Conservation (phyloP, 2,888 invertebrate genomes). For the Drepanosiphum platanoidis region DNA sequence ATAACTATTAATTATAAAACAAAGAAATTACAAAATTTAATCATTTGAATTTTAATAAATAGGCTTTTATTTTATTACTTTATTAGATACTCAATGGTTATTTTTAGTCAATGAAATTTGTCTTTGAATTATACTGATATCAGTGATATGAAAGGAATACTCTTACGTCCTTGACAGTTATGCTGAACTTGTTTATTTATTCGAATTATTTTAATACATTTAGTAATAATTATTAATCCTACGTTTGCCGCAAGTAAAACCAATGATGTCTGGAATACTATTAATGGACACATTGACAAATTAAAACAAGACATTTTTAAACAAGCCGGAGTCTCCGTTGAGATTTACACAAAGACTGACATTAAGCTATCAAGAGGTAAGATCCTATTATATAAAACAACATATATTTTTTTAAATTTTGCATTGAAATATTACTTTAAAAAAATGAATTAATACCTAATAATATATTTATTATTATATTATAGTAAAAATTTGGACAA, state of each 20-base stretch:
- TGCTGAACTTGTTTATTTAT: not conserved
- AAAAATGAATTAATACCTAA: too few relatives aligned
- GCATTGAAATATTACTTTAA: too few relatives aligned
- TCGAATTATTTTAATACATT: not conserved
- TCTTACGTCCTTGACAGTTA: not conserved
- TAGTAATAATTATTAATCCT: slow-evolving; percentile 53
- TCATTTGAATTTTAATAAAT: too few relatives aligned
- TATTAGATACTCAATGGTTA: too few relatives aligned
- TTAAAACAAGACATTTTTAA: slow-evolving; percentile 59
- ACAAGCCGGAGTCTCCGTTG: slow-evolving; percentile 58
- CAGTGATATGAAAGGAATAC: not conserved
- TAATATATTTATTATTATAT: too few relatives aligned
- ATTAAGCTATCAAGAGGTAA: slow-evolving; percentile 64
- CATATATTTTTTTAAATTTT: too few relatives aligned
- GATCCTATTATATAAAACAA: too few relatives aligned
- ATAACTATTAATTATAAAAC: too few relatives aligned
- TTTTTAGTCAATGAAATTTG: not conserved
- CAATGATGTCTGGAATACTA: slow-evolving; percentile 43
- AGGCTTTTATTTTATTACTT: too few relatives aligned
- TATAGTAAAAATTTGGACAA: too few relatives aligned
- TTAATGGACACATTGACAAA: slow-evolving; percentile 31
- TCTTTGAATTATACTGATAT: not conserved
- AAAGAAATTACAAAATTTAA: too few relatives aligned
- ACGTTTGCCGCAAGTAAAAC: slow-evolving; percentile 29
- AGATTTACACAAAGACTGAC: slow-evolving; percentile 63